A percentile compares a stretch with the other conserved stretches of the same genome.
Conservation (phyloP, 1,140 invertebrate genomes). For the Drosophila bipectinata region DNA sequence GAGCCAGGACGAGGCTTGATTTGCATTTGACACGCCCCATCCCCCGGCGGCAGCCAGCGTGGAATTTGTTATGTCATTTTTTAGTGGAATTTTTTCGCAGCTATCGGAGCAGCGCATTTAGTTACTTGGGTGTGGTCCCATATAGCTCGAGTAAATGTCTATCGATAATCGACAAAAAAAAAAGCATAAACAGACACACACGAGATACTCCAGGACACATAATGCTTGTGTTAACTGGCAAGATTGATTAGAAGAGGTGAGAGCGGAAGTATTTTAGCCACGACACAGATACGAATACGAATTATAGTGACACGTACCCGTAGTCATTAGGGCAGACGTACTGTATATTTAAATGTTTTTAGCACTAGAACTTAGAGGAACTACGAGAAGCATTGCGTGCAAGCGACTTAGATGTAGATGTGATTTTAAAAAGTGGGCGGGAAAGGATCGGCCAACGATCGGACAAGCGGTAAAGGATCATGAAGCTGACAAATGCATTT, state of each 20-base stretch:
- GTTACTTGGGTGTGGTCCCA: constrained; percentile 39
- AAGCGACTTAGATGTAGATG: constrained; percentile 75
- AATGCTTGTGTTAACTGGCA: constrained; percentile 32
- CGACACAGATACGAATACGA: constrained; percentile 1
- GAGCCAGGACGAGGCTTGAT: constrained; percentile 33
- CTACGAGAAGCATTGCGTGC: constrained; percentile 46
- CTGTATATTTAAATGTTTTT: constrained; percentile 77
- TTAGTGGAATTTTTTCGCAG: constrained; percentile 44
- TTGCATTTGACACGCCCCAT: constrained; percentile 53
- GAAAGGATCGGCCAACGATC: constrained; percentile 16
- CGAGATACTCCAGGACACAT: constrained; percentile 15
- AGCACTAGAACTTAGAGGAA: constrained; percentile 76
- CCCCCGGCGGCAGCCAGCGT: constrained; percentile 35
- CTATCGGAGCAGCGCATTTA: constrained; percentile 38
- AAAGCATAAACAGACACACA: neutral
- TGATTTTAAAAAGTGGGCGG: constrained; percentile 67
- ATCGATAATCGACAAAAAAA: constrained; percentile 34
- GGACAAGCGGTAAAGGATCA: constrained; percentile 8
- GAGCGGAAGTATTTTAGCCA: constrained; percentile 39
- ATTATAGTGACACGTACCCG: constrained; percentile 13
- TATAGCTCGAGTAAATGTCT: constrained; percentile 49
- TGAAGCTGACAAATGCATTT: constrained; percentile 67
- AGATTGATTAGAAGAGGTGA: constrained; percentile 24
- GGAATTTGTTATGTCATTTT: constrained; percentile 53
- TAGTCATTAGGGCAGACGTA: constrained; percentile 60